Evolutionary conservation across 2,113 vertebrate genomes (phyloP).

Genomic region (Alligator mississippiensis): DNA sequence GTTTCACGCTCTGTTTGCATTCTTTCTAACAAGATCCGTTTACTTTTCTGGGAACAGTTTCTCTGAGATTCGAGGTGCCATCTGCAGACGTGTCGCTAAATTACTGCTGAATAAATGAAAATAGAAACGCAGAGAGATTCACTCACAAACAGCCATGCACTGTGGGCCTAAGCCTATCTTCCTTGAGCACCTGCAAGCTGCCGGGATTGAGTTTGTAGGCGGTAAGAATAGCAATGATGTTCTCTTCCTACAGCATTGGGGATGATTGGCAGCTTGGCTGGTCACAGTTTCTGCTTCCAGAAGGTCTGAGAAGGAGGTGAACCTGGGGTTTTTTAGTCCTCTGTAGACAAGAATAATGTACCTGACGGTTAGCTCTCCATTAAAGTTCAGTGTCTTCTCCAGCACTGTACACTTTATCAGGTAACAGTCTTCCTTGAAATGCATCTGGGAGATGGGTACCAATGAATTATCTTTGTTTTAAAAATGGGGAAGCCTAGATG

Average conservation of each 20-base stretch:
- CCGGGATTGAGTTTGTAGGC: neutral
- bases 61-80: neutral
- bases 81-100: neutral
- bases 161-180: neutral
- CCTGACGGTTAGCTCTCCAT: too few species aligned
- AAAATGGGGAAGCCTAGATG: neutral
- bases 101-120: neutral
- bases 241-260: neutral
- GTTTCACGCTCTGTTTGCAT: conserved; percentile 60
- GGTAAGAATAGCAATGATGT: neutral
- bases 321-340: neutral
- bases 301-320: neutral
- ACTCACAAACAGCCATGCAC: neutral
- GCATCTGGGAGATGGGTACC: too few species aligned
- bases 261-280: neutral
- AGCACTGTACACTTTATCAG: too few species aligned
- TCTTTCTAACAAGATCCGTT: neutral
- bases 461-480: too few species aligned
- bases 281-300: neutral
- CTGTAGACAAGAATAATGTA: neutral
- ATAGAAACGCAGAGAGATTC: neutral
- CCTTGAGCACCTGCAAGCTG: neutral
- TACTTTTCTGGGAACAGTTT: neutral
- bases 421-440: too few species aligned
- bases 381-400: too few species aligned